Conservation (phyloP, 2,888 invertebrate species). For the Malachius bipustulatus region DNA sequence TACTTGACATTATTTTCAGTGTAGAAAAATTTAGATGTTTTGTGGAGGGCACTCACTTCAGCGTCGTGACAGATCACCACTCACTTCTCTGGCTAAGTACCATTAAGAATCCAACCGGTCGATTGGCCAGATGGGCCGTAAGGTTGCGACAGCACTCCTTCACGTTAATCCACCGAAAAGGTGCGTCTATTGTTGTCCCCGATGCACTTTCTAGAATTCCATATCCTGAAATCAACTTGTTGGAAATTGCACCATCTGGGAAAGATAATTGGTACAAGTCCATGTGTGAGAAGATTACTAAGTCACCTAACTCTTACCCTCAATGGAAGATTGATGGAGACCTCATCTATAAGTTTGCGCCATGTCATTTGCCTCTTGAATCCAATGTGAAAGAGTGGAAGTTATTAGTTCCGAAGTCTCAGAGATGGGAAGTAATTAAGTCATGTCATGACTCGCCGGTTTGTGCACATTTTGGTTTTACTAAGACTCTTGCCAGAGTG, state of each 20-base stretch:
- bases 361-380: neutral
- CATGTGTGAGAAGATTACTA: too few relatives aligned
- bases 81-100: conserved; percentile 19
- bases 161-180: conserved; percentile 18
- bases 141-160: conserved; percentile 16
- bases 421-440: neutral
- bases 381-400: neutral
- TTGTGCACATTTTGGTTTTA: neutral
- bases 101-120: conserved; percentile 19
- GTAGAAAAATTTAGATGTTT: conserved; percentile 22
- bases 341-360: neutral
- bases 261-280: too few relatives aligned
- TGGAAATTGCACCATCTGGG: too few relatives aligned
- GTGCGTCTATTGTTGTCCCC: conserved; percentile 16
- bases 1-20: too few relatives aligned
- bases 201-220: conserved; percentile 18
- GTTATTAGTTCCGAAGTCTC: conserved; percentile 1
- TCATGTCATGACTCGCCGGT: neutral
- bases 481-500: neutral
- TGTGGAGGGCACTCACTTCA: conserved; percentile 19
- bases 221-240: too few relatives aligned
- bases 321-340: conserved; percentile 1
- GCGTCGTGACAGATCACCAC: conserved; percentile 21
- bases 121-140: conserved; percentile 19
- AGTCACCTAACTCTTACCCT: too few relatives aligned